A percentile compares a stretch with the other conserved stretches of the same genome.
Evolutionary conservation across 1,140 invertebrate species (phyloP).

Genomic region (Sitophilus oryzae): DNA sequence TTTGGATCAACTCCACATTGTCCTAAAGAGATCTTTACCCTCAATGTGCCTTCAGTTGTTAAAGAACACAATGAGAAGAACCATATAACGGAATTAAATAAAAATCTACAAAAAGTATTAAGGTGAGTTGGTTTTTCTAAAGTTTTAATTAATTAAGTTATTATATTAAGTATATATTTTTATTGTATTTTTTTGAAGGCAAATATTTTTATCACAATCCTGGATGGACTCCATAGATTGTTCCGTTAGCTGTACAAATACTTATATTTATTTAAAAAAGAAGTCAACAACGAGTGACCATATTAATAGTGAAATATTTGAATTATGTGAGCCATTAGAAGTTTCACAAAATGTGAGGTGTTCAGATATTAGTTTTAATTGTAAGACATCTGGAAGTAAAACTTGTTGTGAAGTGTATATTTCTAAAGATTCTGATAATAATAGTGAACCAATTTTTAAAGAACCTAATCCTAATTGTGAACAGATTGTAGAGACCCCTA

Average conservation of each 20-base stretch:
- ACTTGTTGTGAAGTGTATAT: conserved; percentile 28
- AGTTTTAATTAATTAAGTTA: background rate
- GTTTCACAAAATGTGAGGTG: conserved; percentile 23
- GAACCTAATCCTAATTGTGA: conserved; percentile 9
- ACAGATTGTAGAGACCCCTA: background rate
- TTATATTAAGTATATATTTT: conserved; percentile 2
- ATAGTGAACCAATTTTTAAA: conserved; percentile 29
- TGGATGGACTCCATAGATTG: conserved; percentile 28
- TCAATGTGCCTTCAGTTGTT: conserved; percentile 18
- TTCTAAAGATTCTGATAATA: too few relatives aligned
- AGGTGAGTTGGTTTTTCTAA: conserved; percentile 22
- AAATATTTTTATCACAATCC: conserved; percentile 26
- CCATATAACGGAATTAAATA: conserved; percentile 24
- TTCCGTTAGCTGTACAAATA: conserved; percentile 26
- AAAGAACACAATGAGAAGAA: conserved; percentile 28
- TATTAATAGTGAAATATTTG: conserved; percentile 16
- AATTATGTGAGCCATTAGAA: conserved; percentile 17
- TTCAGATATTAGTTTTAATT: conserved; percentile 23
- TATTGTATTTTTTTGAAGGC: conserved; percentile 17
- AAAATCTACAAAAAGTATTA: conserved; percentile 26
- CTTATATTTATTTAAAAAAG: conserved; percentile 29
- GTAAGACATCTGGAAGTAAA: conserved; percentile 4
- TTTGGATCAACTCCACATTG: conserved; percentile 28
- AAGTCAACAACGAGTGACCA: background rate
- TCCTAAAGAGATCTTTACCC: conserved; percentile 27